Evolutionary conservation across 2,113 vertebrate genomes (phyloP), one percentile per base, ranked within the genome.

Genomic region (Grammomys dolichurus): DNA sequence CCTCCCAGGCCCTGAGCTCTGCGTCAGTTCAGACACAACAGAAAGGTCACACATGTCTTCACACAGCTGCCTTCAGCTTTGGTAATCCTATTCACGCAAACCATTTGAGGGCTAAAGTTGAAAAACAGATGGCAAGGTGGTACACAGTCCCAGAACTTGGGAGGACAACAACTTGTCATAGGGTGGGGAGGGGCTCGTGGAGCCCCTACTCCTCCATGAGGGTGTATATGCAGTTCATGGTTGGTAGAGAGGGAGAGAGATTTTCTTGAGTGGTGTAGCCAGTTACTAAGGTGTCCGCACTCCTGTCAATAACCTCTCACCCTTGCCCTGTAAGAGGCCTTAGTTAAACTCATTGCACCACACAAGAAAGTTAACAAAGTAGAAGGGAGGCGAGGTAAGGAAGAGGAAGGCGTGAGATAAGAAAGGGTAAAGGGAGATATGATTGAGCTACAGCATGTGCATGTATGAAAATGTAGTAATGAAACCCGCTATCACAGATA

Each of bases 61-160:
- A 76, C 75, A 97, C 85, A 96, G 93, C 78, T 8, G 1, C 9
- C n/a, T 69, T 95, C 76, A 60, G 56, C 75, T 94, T n/a, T 73
- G 89, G 40, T 72, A 84, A 73, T 87, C 87, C 94, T 85, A 43
- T 80, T 90, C 70, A 70, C 85, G 88, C 16, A 54, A 76, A 67
- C 86, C 20, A 28, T 36, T 56, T 51, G 93, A 96, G 88, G 93
- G 95, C 76, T 73, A 58, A 73, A 89, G 87, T 94, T 90, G 89
- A 72, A 93, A 90, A 95, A 89, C 63, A 95, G 40, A n/a, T 76
- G 72, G 94, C 78, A 85, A 88, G 81, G 58, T 5, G 58, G 81
- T 63, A 63, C 24, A 43, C 13, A 84, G 40, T 63, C 24, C n/a
- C 81, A 43, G 58, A 84, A 84, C 7, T 7, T 84, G 81, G 58